Conservation (phyloP, 2,888 invertebrate genomes). For the Parnassius orleans region DNA sequence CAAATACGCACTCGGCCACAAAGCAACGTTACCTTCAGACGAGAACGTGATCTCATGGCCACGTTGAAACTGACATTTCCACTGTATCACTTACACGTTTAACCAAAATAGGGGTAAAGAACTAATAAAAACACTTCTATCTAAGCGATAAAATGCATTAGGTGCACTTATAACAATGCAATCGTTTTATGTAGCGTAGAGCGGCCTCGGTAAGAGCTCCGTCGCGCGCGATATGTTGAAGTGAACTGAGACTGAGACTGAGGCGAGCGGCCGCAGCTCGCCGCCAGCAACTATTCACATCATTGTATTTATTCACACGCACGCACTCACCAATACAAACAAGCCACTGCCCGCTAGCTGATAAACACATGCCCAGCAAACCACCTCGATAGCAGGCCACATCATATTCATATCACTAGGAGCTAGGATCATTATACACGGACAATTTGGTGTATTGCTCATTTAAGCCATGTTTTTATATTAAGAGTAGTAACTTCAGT, state of each 20-base stretch:
- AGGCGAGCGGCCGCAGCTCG: conserved; percentile 37
- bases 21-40: conserved; percentile 62
- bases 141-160: conserved; percentile 67
- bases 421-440: conserved; percentile 18
- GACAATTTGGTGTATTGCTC: conserved; percentile 17
- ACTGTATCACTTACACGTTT: conserved; percentile 45
- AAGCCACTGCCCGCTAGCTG: conserved; percentile 47
- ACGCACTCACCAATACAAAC: conserved; percentile 74
- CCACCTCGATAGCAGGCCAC: conserved; percentile 30
- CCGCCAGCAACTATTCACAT: conserved; percentile 71
- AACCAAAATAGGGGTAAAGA: conserved; percentile 43
- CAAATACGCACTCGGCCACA: conserved; percentile 51
- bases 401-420: conserved; percentile 25
- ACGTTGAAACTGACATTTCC: conserved; percentile 61
- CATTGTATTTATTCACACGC: conserved; percentile 68
- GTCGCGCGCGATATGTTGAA: conserved; percentile 62
- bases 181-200: conserved; percentile 36
- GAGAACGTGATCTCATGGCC: conserved; percentile 72
- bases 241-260: conserved; percentile 43
- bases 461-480: conserved; percentile 9
- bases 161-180: conserved; percentile 46
- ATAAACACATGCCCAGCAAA: conserved; percentile 38
- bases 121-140: conserved; percentile 72
- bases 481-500: conserved; percentile 17
- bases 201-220: conserved; percentile 71